Conservation (phyloP, 2,797 vertebrate species). For the Pseudochirops cupreus region DNA sequence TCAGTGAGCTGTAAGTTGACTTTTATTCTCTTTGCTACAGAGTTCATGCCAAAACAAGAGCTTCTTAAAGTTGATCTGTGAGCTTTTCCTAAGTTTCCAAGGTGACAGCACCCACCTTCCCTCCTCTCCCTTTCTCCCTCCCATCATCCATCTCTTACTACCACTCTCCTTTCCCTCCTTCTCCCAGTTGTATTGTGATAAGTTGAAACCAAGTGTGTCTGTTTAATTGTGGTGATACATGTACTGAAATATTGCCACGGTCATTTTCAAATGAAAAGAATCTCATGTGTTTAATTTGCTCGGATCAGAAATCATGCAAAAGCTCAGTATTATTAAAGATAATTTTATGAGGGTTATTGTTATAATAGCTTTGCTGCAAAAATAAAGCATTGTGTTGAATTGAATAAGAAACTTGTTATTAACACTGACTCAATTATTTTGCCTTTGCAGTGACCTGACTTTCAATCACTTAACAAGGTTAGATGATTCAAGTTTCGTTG, state of each 20-base stretch:
- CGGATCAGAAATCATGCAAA: constrained; percentile 44
- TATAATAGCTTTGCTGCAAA: neutral
- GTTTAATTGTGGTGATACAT: constrained; percentile 22
- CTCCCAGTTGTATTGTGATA: constrained; percentile 79
- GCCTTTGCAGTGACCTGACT: constrained; percentile 90
- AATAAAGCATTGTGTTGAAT: constrained; percentile 19
- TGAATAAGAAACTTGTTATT: constrained; percentile 46
- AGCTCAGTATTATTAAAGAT: constrained; percentile 46
- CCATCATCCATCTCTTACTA: neutral
- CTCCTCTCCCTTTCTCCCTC: neutral
- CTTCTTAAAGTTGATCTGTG: constrained; percentile 83
- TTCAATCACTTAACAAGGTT: constrained; percentile 94
- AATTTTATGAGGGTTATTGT: constrained; percentile 40
- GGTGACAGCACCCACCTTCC: constrained; percentile 58
- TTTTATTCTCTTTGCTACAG: constrained; percentile 83
- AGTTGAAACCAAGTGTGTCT: constrained; percentile 61
- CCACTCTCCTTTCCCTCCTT: neutral
- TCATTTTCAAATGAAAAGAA: constrained; percentile 67
- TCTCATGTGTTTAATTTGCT: constrained; percentile 59
- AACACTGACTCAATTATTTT: constrained; percentile 11
- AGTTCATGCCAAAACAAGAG: constrained; percentile 85
- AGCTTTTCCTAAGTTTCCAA: constrained; percentile 84
- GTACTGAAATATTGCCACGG: constrained; percentile 34
- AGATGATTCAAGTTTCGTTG: constrained; percentile 95
- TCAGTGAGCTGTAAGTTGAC: constrained; percentile 95